Evolutionary conservation across 2,113 vertebrate species (phyloP), one percentile per base, ranked within the genome.

Genomic region (Taurulus bubalis): DNA sequence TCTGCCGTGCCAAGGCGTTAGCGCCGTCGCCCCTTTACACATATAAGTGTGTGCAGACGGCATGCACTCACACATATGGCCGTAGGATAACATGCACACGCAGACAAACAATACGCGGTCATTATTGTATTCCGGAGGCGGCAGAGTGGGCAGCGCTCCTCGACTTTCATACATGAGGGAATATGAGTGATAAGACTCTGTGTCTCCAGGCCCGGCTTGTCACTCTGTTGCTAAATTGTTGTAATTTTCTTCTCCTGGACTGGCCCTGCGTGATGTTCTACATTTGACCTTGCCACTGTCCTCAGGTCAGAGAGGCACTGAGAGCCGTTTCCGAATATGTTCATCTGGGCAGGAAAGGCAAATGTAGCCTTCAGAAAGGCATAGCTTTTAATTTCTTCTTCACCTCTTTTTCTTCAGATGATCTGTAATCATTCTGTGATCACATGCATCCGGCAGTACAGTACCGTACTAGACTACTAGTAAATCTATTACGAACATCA

Each of bases 211-310:
- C 68, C 73, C 6, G 56, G 62, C 73, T 83, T 85, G 83, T 88
- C 85, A 80, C 76, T 88, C 79, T 77, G 86, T 71, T 83, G 86
- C 75, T 83, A 86, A 89, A 89, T 83, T 85, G 84, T 85, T 85
- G 79, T 89, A 80, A 90, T 90, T 90, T 88, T 74, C 79, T 45
- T 82, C 80, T 75, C 69, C 65, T 77, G 71, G 83, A 69, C 80
- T 58, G 81, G 18, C 49, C 49, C 71, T 73, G 1, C 15, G 7
- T 68, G 63, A 90, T 85, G 34, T 86, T 82, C 75, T 59, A 22
- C 49, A 28, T 71, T 67, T 89, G 85, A 90, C 88, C 82, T 86
- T 77, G 51, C 20, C 4, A 36, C 67, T 59, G 71, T 82, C 79
- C 71, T 65, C 8, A 71, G 76, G 80, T 80, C 78, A 83, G 40